A percentile compares a stretch with the other conserved stretches of the same genome.
Conservation (phyloP, 2,797 vertebrate genomes). For the Periophthalmus magnuspinnatus region DNA sequence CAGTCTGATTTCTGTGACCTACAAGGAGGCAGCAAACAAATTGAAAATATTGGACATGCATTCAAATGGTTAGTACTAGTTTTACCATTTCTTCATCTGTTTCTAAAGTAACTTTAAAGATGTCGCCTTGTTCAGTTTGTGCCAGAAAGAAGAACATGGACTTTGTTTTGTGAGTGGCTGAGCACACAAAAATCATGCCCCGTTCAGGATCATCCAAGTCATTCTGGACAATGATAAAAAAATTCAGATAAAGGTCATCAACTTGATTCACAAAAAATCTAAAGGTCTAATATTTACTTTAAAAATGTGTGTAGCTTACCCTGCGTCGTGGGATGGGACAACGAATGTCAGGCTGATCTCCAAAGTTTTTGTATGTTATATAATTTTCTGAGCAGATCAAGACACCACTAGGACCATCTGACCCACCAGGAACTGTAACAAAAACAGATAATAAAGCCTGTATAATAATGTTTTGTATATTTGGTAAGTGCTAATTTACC, state of each 20-base stretch:
- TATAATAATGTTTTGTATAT: not conserved
- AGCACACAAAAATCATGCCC: slow-evolving; percentile 99
- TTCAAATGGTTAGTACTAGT: not conserved
- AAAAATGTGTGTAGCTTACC: slow-evolving; percentile 73
- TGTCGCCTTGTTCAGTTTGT: slow-evolving; percentile 98
- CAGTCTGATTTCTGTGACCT: slow-evolving; percentile 97
- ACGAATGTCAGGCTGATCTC: slow-evolving; percentile 97
- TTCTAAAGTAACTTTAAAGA: slow-evolving; percentile 97
- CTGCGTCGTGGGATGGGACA: slow-evolving; percentile 96
- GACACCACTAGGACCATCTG: slow-evolving; percentile 96
- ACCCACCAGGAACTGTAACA: slow-evolving; percentile 90
- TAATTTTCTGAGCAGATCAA: slow-evolving; percentile 99
- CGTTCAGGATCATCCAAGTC: slow-evolving; percentile 97
- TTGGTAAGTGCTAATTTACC: not conserved
- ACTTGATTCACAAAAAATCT: not conserved
- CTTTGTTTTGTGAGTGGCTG: slow-evolving; percentile 98
- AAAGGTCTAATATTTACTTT: not conserved
- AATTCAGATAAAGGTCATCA: not conserved
- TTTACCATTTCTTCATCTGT: slow-evolving; percentile 99
- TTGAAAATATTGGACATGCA: not conserved
- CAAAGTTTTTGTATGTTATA: slow-evolving; percentile 98
- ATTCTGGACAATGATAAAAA: slow-evolving; percentile 78
- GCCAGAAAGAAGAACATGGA: slow-evolving; percentile 99
- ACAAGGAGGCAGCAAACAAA: slow-evolving; percentile 24
- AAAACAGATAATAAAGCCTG: slow-evolving; percentile 15